phyloP scores from a whole-genome alignment of 2,888 invertebrate genomes.

The Griposia aprilina region DNA sequence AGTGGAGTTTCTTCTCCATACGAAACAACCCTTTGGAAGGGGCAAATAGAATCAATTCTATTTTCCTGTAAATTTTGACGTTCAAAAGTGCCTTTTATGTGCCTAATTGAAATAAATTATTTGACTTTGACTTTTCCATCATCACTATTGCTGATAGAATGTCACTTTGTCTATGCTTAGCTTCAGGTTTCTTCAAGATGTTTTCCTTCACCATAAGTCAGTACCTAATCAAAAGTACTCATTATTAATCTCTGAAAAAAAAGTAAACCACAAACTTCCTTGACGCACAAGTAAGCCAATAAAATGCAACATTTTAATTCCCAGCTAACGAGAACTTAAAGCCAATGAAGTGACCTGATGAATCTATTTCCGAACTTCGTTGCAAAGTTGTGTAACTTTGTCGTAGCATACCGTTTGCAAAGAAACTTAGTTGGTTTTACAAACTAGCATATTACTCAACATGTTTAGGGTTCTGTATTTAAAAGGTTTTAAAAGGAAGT shows the following conservation, averaged over 20 bases:
- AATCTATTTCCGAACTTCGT: constrained; percentile 40
- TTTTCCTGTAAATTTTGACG: no score
- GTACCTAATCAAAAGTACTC: neutral
- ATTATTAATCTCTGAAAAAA: neutral
- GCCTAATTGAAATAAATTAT: no score
- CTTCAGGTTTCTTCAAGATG: neutral
- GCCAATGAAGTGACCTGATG: constrained; percentile 44
- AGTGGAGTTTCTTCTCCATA: no score
- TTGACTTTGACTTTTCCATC: neutral
- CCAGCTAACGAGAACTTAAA: constrained; percentile 17
- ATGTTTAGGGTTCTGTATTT: neutral
- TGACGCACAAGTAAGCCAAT: constrained; percentile 11
- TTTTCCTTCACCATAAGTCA: neutral
- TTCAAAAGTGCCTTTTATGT: no score
- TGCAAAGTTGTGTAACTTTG: constrained; percentile 31
- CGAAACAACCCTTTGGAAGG: no score
- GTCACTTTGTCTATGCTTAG: neutral
- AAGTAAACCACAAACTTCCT: neutral
- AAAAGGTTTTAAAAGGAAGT: neutral
- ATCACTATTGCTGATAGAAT: neutral
- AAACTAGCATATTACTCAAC: constrained; percentile 32
- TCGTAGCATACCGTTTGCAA: constrained; percentile 5
- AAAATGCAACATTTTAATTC: constrained; percentile 48
- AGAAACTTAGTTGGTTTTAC: constrained; percentile 16
- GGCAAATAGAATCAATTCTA: no score